Conservation (phyloP, 2,888 invertebrate genomes). For the Cyclophora punctaria region DNA sequence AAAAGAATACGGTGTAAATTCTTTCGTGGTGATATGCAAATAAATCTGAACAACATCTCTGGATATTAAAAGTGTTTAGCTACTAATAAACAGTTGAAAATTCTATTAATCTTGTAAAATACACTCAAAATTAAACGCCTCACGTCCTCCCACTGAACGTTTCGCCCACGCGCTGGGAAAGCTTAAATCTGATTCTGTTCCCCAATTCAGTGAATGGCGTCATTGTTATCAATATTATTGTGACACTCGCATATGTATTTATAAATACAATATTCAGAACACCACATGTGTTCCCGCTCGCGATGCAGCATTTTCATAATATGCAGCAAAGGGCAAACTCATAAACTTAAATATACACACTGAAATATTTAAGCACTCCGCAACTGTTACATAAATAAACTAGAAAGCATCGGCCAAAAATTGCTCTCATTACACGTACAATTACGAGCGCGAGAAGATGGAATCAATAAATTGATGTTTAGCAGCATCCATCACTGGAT, state of each 20-base stretch:
- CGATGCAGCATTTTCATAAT: neutral
- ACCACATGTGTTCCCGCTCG: neutral
- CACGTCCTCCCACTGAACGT: neutral
- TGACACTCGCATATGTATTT: neutral
- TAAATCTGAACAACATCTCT: too few relatives aligned
- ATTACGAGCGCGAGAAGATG: constrained; percentile 19
- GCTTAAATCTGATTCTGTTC: neutral
- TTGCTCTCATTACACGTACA: constrained; percentile 14
- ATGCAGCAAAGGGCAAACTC: neutral
- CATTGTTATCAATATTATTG: constrained; percentile 1
- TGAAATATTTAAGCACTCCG: constrained; percentile 6
- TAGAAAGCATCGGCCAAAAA: constrained; percentile 15
- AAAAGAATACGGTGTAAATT: too few relatives aligned
- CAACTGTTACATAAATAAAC: constrained; percentile 16
- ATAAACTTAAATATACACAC: constrained; percentile 1
- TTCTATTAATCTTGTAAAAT: too few relatives aligned
- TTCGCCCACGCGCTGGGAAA: neutral
- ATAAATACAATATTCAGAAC: neutral
- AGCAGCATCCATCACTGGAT: constrained; percentile 26
- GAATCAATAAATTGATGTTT: constrained; percentile 22
- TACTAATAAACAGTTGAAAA: too few relatives aligned
- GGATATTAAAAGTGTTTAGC: too few relatives aligned
- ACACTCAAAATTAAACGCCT: neutral
- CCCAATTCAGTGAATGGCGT: neutral
- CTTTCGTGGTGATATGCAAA: too few relatives aligned